Base-by-base conservation (phyloP, 2,113 vertebrate genomes). In the Sitta europaea region DNA sequence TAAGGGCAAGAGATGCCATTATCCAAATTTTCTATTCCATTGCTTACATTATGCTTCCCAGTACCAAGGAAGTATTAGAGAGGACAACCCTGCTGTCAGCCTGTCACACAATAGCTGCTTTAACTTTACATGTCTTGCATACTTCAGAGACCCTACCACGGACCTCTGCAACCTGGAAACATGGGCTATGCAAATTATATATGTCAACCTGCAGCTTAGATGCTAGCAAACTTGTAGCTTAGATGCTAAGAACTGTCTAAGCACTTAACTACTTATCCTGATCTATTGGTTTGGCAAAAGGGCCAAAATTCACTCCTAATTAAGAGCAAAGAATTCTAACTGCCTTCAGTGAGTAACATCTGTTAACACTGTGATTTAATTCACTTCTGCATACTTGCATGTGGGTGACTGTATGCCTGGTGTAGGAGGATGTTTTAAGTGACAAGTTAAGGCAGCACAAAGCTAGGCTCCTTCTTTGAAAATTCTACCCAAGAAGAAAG, bases 381-480 rank as follows among this genome's bases (percentile, higher is more conserved):
- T 88, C 58, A 66, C 54, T 82, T 85, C 70, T 76, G 74, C 51
- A 50, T 85, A 67, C 50, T 84, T 57, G n/a, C 36, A 58, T 11
- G 70, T 86, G 81, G 67, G 50, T 75, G 66, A 90, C 54, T 76
- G 35, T 36, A 66, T 31, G n/a, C n/a, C 36, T 57, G 14, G 29
- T 66, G 58, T 58, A 66, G 87, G 73, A 96, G 66, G 87, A 91
- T 93, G 58, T 91, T 96, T 95, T 66, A 91, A 79, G 66, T 94
- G 67, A 88, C 79, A 94, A 85, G 50, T 35, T 73, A 85, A 92
- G 80, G 73, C 58, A 83, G 74, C 29, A 88, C 17, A 82, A 94
- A 96, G 71, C 21, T 29, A 74, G 42, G 33, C 14, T 90, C 48
- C 42, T 68, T 84, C 88, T 92, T 84, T 65, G 65, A 68, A 94